These are phyloP conservation scores for Brachionus manjavacas DNA, from an alignment of 1,140 invertebrate genomes.

Conservation along the genomic window DNA sequence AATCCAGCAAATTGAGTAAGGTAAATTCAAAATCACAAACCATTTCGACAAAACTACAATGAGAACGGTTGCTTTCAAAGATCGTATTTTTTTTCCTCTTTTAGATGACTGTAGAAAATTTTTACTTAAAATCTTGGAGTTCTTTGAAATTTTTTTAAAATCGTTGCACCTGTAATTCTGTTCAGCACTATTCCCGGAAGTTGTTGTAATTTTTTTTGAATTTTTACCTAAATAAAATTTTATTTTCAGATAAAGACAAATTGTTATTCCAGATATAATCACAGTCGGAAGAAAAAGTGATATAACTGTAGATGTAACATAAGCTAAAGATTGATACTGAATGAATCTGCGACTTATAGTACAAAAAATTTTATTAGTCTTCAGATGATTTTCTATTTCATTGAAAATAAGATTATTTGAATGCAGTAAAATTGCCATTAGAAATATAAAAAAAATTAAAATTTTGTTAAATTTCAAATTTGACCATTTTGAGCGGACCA, in stretches of 20 bases:
- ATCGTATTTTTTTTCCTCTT: neutral
- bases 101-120: neutral
- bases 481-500: neutral
- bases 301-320: neutral
- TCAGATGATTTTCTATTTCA: neutral
- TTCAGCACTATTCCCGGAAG: no score
- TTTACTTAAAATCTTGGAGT: neutral
- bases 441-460: neutral
- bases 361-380: neutral
- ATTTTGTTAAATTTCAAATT: neutral
- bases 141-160: no score
- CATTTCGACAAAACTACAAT: neutral
- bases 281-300: neutral
- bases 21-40: slow-evolving; percentile 11
- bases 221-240: neutral
- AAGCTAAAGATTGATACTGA: neutral
- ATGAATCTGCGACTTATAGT: neutral
- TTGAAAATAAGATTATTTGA: neutral
- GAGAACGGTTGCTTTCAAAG: neutral
- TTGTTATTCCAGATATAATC: neutral
- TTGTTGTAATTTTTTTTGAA: no score
- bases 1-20: neutral
- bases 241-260: neutral
- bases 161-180: no score
- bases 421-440: neutral